phyloP scores from a whole-genome alignment of 2,797 vertebrate genomes.

The Dipus sagitta region DNA sequence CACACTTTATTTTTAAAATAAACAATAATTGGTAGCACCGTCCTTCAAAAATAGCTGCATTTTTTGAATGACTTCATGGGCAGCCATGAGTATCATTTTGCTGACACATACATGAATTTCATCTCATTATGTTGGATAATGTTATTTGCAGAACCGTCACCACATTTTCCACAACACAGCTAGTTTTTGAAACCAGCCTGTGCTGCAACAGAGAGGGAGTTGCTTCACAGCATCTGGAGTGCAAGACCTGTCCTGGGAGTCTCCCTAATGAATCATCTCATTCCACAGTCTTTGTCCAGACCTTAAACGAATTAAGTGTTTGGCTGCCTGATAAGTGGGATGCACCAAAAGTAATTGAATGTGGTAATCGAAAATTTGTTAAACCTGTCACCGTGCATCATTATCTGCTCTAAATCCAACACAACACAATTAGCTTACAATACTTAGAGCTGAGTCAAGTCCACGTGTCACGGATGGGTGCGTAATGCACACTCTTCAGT shows the following conservation, averaged over 20 bases:
- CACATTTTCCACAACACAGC: background rate
- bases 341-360: conserved; percentile 77
- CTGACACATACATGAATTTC: conserved; percentile 9
- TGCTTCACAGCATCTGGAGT: conserved; percentile 55
- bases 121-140: conserved; percentile 4
- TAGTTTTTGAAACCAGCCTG: conserved; percentile 63
- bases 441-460: conserved; percentile 68
- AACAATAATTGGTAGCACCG: background rate
- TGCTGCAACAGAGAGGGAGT: background rate
- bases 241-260: conserved; percentile 60
- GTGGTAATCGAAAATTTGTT: conserved; percentile 76
- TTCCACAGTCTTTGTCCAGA: conserved; percentile 74
- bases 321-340: conserved; percentile 68
- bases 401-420: conserved; percentile 74
- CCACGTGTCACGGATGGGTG: conserved; percentile 59
- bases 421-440: conserved; percentile 73
- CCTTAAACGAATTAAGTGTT: conserved; percentile 78
- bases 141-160: conserved; percentile 46
- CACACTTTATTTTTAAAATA: conserved; percentile 1
- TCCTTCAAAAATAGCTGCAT: conserved; percentile 48
- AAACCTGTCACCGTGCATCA: conserved; percentile 78
- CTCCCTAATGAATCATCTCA: conserved; percentile 68
- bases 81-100: conserved; percentile 28
- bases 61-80: conserved; percentile 38
- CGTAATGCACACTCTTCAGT: conserved; percentile 67